Evolutionary conservation across 1,140 invertebrate species (phyloP).

Genomic region (Frieseomelitta varia): DNA sequence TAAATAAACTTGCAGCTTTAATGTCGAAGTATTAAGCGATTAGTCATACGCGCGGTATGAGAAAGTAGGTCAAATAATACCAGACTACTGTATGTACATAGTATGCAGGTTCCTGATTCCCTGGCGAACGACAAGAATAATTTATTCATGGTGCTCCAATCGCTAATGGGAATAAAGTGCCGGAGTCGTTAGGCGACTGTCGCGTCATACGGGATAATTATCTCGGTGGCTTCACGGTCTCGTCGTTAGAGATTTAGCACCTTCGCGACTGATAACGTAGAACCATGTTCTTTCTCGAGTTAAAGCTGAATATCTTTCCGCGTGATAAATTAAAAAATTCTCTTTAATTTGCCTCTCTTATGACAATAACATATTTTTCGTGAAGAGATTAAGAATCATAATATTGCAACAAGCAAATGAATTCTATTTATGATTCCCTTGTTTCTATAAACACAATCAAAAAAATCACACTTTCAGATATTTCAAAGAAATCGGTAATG

Average conservation of each 20-base stretch:
- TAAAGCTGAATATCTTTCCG: not conserved
- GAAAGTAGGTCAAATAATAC: constrained; percentile 48
- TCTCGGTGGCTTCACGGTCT: not conserved
- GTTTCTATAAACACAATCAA: no score
- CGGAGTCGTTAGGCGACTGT: not conserved
- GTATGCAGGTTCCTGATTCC: constrained; percentile 27
- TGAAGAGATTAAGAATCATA: no score
- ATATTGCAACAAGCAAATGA: not conserved
- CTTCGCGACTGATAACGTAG: not conserved
- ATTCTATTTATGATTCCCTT: not conserved
- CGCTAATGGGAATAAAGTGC: not conserved
- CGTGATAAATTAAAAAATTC: not conserved
- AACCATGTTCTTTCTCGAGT: not conserved
- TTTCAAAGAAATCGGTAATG: no score
- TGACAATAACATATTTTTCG: not conserved
- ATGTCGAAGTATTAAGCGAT: constrained; percentile 27
- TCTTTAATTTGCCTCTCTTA: not conserved
- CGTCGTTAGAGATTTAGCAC: not conserved
- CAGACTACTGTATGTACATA: not conserved
- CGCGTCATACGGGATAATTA: not conserved
- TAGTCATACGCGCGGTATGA: constrained; percentile 28
- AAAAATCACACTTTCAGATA: no score
- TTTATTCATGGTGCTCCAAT: constrained; percentile 9
- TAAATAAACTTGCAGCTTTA: not conserved
- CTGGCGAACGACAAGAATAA: not conserved